Conservation (phyloP, 1,140 invertebrate genomes). For the Microplitis mediator region DNA sequence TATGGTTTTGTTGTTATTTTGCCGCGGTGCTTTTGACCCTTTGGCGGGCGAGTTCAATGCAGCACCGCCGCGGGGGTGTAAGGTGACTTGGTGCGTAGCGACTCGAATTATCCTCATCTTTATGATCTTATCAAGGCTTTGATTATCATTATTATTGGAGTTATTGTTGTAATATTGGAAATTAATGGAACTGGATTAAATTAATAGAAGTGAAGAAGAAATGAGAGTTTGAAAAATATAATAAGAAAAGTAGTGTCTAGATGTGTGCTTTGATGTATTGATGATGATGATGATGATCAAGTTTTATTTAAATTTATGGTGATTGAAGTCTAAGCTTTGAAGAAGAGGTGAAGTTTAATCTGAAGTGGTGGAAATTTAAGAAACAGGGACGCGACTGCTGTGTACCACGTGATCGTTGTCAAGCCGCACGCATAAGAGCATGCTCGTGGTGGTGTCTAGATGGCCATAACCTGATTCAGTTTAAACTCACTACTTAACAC, state of each 20-base stretch:
- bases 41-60: slow-evolving; percentile 56
- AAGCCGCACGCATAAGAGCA: slow-evolving; percentile 25
- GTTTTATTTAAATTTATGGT: no score
- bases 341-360: not conserved
- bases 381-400: slow-evolving; percentile 14
- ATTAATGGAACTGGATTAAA: no score
- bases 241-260: no score
- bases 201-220: no score
- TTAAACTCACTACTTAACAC: slow-evolving; percentile 3
- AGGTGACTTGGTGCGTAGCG: slow-evolving; percentile 31
- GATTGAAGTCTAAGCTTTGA: not conserved
- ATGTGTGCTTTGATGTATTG: no score
- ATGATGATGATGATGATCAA: no score
- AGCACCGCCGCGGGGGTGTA: slow-evolving; percentile 35
- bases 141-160: no score
- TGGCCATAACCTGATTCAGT: slow-evolving; percentile 33
- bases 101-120: slow-evolving; percentile 20
- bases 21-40: slow-evolving; percentile 58
- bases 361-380: not conserved
- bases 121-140: slow-evolving; percentile 4
- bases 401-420: slow-evolving; percentile 33
- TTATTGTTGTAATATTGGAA: no score
- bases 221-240: no score
- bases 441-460: slow-evolving; percentile 22
- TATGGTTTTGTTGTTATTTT: slow-evolving; percentile 52